Percentiles rank a stretch among this genome's conserved stretches.
Conservation (phyloP, 2,797 vertebrate species). For the Bovichtus diacanthus region DNA sequence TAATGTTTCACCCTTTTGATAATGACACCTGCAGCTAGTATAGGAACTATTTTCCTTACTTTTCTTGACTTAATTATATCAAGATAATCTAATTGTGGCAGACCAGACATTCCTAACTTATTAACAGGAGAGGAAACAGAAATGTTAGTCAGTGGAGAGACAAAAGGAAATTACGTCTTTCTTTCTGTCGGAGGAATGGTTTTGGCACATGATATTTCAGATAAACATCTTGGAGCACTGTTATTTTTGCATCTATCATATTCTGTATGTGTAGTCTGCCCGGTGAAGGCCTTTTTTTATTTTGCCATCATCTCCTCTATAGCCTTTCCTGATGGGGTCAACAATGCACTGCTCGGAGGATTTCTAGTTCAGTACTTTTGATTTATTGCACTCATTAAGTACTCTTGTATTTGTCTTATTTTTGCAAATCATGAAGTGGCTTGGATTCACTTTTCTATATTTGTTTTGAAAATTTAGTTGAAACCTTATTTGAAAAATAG, state of each 20-base stretch:
- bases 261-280: constrained; percentile 5
- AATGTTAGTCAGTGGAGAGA: no score
- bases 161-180: no score
- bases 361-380: not conserved
- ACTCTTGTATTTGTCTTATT: not conserved
- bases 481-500: no score
- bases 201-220: not conserved
- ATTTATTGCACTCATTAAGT: not conserved
- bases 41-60: not conserved
- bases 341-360: not conserved
- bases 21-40: not conserved
- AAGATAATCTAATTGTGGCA: constrained; percentile 23
- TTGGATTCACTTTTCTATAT: not conserved
- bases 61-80: constrained; percentile 15
- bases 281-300: constrained; percentile 40
- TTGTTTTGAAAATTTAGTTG: not conserved
- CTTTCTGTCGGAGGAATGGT: not conserved
- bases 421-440: not conserved
- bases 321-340: constrained; percentile 16
- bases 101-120: constrained; percentile 33
- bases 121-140: constrained; percentile 22
- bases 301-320: constrained; percentile 15
- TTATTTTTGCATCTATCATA: not conserved
- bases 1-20: not conserved
- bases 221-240: not conserved